phyloP scores from a whole-genome alignment of 2,888 invertebrate genomes.

The Plutella xylostella region DNA sequence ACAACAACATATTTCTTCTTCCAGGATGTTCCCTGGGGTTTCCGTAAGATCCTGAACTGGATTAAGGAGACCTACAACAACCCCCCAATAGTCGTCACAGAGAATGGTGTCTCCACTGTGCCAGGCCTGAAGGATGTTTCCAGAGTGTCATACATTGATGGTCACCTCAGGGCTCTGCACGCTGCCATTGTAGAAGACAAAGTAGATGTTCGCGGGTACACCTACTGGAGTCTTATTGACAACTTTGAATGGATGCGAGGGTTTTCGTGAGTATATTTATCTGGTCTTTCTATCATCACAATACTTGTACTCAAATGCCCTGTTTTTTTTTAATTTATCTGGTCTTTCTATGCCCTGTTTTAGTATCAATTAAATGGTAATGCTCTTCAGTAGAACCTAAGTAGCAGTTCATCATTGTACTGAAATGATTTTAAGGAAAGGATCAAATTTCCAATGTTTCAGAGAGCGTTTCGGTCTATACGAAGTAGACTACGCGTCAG shows the following conservation, averaged over 20 bases:
- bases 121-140: conserved; percentile 51
- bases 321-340: too few relatives aligned
- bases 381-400: too few relatives aligned
- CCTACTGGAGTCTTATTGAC: conserved; percentile 84
- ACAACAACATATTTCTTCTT: neutral
- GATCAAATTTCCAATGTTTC: too few relatives aligned
- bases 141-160: conserved; percentile 64
- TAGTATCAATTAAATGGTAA: too few relatives aligned
- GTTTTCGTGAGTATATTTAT: conserved; percentile 67
- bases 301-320: too few relatives aligned
- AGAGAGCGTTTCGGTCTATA: conserved; percentile 77
- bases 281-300: too few relatives aligned
- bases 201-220: conserved; percentile 74
- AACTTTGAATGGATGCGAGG: conserved; percentile 86
- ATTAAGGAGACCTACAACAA: conserved; percentile 70
- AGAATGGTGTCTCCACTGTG: conserved; percentile 70
- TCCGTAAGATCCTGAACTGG: conserved; percentile 73
- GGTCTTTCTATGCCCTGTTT: too few relatives aligned
- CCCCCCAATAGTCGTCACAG: conserved; percentile 68
- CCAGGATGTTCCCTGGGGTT: conserved; percentile 75
- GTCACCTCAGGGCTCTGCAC: conserved; percentile 53
- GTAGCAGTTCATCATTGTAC: too few relatives aligned
- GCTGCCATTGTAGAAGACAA: conserved; percentile 64
- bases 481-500: conserved; percentile 73
- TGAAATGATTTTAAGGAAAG: too few relatives aligned